phyloP scores from a whole-genome alignment of 2,113 vertebrate genomes.

The Cottus gobio region DNA sequence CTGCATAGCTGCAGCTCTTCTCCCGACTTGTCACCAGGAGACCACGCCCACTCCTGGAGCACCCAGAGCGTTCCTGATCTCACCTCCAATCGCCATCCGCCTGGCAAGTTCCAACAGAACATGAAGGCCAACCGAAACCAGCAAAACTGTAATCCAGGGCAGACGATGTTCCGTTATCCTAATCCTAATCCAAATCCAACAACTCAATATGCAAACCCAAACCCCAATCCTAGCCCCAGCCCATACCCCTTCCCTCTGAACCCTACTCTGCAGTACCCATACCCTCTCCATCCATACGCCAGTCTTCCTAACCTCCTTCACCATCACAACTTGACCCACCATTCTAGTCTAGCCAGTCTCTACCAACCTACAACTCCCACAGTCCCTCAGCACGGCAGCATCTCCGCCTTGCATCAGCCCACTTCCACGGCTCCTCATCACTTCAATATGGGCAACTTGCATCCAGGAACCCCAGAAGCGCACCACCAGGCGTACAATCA shows the following conservation, averaged over 20 bases:
- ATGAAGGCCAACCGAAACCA: slow-evolving; percentile 20
- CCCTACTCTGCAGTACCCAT: slow-evolving; percentile 9
- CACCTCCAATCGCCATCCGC: slow-evolving; percentile 22
- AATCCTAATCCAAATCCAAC: background rate
- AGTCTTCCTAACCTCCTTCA: slow-evolving; percentile 58
- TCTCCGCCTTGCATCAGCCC: slow-evolving; percentile 77
- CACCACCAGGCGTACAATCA: slow-evolving; percentile 31
- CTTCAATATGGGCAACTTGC: slow-evolving; percentile 12
- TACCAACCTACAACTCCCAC: slow-evolving; percentile 33
- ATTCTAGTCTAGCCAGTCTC: slow-evolving; percentile 45
- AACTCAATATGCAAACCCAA: slow-evolving; percentile 18
- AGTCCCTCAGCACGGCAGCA: slow-evolving; percentile 33
- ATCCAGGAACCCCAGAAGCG: slow-evolving; percentile 31
- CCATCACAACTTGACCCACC: slow-evolving; percentile 13
- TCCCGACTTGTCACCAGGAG: slow-evolving; percentile 81
- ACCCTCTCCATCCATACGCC: slow-evolving; percentile 32
- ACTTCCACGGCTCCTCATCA: slow-evolving; percentile 26
- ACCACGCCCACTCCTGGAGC: slow-evolving; percentile 83
- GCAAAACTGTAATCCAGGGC: slow-evolving; percentile 29
- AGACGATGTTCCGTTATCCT: slow-evolving; percentile 15
- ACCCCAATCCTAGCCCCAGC: slow-evolving; percentile 23
- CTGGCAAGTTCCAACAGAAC: slow-evolving; percentile 20
- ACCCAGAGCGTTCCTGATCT: slow-evolving; percentile 90
- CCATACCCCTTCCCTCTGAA: background rate
- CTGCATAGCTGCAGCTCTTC: slow-evolving; percentile 86